Evolutionary conservation across 2,797 vertebrate genomes (phyloP).

Genomic region (Falco cherrug): DNA sequence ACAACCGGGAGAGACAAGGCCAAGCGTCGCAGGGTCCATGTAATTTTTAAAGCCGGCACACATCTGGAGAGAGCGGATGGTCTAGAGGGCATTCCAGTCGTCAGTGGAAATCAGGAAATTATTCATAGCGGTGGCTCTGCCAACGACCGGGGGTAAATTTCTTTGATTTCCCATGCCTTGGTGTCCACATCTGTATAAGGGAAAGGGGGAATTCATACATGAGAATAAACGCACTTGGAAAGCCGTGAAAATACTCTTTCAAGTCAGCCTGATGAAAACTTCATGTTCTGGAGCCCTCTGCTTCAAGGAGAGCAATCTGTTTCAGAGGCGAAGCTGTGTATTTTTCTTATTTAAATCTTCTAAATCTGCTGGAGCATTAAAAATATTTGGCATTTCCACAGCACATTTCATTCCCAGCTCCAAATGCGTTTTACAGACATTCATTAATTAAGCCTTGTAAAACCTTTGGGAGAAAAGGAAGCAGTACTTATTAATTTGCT

Average conservation of each 20-base stretch:
- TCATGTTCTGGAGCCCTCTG: constrained; percentile 49
- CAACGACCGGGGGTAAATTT: constrained; percentile 4
- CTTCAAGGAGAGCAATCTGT: constrained; percentile 61
- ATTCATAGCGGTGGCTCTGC: constrained; percentile 1
- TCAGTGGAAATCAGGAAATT: constrained; percentile 37
- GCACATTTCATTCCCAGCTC: constrained; percentile 67
- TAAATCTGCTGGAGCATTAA: constrained; percentile 68
- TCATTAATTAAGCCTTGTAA: constrained; percentile 63
- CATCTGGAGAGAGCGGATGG: constrained; percentile 19
- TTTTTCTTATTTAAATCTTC: constrained; percentile 70
- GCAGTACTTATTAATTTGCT: constrained; percentile 54
- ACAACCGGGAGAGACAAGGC: neutral
- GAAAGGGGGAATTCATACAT: neutral
- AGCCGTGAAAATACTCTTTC: constrained; percentile 60
- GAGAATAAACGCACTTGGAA: constrained; percentile 26
- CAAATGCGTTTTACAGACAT: constrained; percentile 59
- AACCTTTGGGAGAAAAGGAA: constrained; percentile 56
- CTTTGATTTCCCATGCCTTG: constrained; percentile 56
- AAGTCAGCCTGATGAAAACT: constrained; percentile 67
- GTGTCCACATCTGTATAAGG: constrained; percentile 51
- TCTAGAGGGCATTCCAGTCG: constrained; percentile 31
- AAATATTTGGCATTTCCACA: constrained; percentile 70
- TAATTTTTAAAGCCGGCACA: neutral
- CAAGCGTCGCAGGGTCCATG: neutral
- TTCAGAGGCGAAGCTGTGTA: constrained; percentile 50